Conservation (phyloP, 2,797 vertebrate species). For the Falco cherrug region DNA sequence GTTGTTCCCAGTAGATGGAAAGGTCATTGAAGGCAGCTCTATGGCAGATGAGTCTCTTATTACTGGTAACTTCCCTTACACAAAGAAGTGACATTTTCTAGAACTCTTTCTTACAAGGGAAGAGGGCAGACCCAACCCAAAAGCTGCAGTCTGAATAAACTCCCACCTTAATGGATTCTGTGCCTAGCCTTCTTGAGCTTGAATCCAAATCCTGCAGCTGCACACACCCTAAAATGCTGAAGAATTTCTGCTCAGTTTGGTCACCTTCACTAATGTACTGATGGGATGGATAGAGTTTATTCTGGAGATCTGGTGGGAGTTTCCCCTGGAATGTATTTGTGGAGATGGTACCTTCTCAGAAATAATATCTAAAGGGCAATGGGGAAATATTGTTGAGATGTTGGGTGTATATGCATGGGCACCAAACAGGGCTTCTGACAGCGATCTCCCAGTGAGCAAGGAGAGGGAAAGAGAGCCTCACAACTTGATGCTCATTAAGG, state of each 20-base stretch:
- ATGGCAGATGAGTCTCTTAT: slow-evolving; percentile 98
- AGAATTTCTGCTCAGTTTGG: not conserved
- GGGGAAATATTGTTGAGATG: not conserved
- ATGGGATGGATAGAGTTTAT: not conserved
- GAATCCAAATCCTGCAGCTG: not conserved
- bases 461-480: not conserved
- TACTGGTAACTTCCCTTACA: slow-evolving; percentile 82
- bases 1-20: slow-evolving; percentile 92
- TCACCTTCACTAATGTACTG: not conserved
- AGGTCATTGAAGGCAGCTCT: slow-evolving; percentile 92
- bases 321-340: not conserved
- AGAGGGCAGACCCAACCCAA: not conserved
- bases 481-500: not conserved
- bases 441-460: not conserved
- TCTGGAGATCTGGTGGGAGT: not conserved
- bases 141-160: not conserved
- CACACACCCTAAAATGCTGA: not conserved
- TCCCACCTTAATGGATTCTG: not conserved
- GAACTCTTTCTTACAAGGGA: not conserved
- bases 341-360: not conserved
- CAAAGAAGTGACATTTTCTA: not conserved
- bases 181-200: not conserved
- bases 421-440: not conserved
- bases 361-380: not conserved
- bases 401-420: not conserved